Evolutionary conservation across 92 coral and sea anemone species (phyloP).

Genomic region (Paragorgia papillata): DNA sequence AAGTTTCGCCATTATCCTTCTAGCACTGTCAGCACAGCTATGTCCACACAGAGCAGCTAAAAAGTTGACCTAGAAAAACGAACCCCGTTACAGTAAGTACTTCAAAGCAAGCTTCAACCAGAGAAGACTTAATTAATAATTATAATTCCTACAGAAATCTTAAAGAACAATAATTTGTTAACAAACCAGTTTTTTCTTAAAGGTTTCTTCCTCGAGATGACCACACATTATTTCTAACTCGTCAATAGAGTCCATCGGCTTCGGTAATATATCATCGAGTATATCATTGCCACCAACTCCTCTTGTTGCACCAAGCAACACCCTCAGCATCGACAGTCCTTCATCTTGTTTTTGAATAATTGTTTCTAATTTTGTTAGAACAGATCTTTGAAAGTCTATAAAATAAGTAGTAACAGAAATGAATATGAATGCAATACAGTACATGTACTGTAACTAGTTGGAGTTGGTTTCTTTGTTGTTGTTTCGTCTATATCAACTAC

Average conservation of each 20-base stretch:
- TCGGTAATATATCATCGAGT: slow-evolving; percentile 11
- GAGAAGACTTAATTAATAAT: neutral
- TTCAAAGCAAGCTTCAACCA: neutral
- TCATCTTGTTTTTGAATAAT: slow-evolving; percentile 17
- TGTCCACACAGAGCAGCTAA: too few species aligned
- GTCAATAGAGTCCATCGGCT: neutral
- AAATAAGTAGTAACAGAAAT: neutral
- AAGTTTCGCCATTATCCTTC: slow-evolving; percentile 1
- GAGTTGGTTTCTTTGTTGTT: too few species aligned
- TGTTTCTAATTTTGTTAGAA: slow-evolving; percentile 14
- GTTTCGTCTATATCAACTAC: too few species aligned
- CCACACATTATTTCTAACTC: neutral
- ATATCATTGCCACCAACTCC: too few species aligned
- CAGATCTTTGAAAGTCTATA: slow-evolving; percentile 3
- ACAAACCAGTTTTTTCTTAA: slow-evolving; percentile 11
- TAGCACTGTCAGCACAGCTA: neutral
- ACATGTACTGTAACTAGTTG: too few species aligned
- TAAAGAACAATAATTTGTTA: neutral
- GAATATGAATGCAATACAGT: too few species aligned
- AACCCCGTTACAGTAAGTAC: neutral
- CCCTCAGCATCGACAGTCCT: neutral
- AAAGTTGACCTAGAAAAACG: neutral
- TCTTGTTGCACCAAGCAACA: neutral
- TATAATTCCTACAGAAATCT: neutral
- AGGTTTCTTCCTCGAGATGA: neutral